These are phyloP conservation scores for Spatulosminthurus flaviceps DNA, from an alignment of 2,888 invertebrate genomes.

Conservation along the genomic window DNA sequence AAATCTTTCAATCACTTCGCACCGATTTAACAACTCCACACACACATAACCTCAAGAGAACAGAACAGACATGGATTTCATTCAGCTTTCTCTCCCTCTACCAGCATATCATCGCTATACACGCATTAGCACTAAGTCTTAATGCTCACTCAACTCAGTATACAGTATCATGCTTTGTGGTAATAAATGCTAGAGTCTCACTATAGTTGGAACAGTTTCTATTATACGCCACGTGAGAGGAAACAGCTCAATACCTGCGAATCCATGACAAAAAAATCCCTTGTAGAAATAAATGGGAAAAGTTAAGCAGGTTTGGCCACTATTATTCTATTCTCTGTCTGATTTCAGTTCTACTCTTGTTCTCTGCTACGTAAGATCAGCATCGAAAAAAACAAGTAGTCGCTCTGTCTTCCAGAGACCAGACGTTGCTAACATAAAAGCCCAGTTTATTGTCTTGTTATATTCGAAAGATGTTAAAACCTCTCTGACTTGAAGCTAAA, in stretches of 20 bases:
- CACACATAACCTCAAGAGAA: not conserved
- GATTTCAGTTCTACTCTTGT: not conserved
- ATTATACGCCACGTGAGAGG: no score
- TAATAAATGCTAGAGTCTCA: not conserved
- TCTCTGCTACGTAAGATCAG: not conserved
- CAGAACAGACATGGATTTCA: not conserved
- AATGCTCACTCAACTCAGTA: no score
- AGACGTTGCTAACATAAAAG: constrained; percentile 28
- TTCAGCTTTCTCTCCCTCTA: not conserved
- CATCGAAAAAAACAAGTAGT: not conserved
- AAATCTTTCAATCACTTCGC: constrained; percentile 5
- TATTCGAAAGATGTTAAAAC: not conserved
- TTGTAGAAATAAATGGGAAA: not conserved
- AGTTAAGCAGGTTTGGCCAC: constrained; percentile 7
- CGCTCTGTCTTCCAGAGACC: not conserved
- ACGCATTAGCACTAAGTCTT: not conserved
- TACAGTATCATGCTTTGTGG: no score
- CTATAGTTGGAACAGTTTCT: no score
- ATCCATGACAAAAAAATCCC: not conserved
- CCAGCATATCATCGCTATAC: not conserved
- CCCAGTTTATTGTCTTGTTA: constrained; percentile 21
- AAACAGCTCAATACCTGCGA: not conserved
- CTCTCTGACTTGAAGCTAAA: not conserved
- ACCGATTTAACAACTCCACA: constrained; percentile 2
- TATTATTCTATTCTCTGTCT: constrained; percentile 18